phyloP scores from a whole-genome alignment of 2,797 vertebrate species.

The Sebastes jordani region DNA sequence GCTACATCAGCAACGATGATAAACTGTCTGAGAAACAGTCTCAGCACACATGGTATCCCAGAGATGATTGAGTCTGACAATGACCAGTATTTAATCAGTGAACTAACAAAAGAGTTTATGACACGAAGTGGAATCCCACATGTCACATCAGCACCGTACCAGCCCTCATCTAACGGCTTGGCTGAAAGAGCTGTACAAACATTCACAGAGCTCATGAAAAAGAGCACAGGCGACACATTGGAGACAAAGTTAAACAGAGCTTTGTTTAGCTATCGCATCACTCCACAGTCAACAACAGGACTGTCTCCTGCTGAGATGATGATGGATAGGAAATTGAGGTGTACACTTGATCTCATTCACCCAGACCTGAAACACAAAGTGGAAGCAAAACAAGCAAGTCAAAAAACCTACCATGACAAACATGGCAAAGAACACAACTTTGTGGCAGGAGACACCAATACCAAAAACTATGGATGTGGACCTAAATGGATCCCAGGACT shows the following conservation, averaged over 20 bases:
- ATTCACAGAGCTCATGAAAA: slow-evolving; percentile 13
- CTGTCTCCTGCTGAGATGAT: slow-evolving; percentile 12
- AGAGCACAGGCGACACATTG: not conserved
- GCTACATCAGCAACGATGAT: too few relatives aligned
- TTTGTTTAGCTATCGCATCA: slow-evolving; percentile 9
- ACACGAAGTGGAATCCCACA: slow-evolving; percentile 10
- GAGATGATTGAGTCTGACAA: slow-evolving; percentile 23
- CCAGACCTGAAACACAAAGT: too few relatives aligned
- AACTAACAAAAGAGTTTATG: slow-evolving; percentile 4
- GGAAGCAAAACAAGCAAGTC: too few relatives aligned
- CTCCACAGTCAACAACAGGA: slow-evolving; percentile 1
- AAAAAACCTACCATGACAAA: too few relatives aligned
- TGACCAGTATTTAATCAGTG: not conserved
- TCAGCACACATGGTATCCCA: slow-evolving; percentile 5
- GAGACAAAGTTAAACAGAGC: not conserved
- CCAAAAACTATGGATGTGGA: too few relatives aligned
- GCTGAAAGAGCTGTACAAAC: slow-evolving; percentile 4
- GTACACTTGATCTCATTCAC: too few relatives aligned
- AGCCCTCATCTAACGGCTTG: slow-evolving; percentile 5
- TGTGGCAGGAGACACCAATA: too few relatives aligned
- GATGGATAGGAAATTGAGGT: not conserved
- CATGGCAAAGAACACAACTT: too few relatives aligned
- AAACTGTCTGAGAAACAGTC: too few relatives aligned
- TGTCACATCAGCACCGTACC: not conserved
- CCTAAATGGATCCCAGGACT: too few relatives aligned